Base-by-base conservation (phyloP, 2,888 invertebrate species). In the Diarsia brunnea region DNA sequence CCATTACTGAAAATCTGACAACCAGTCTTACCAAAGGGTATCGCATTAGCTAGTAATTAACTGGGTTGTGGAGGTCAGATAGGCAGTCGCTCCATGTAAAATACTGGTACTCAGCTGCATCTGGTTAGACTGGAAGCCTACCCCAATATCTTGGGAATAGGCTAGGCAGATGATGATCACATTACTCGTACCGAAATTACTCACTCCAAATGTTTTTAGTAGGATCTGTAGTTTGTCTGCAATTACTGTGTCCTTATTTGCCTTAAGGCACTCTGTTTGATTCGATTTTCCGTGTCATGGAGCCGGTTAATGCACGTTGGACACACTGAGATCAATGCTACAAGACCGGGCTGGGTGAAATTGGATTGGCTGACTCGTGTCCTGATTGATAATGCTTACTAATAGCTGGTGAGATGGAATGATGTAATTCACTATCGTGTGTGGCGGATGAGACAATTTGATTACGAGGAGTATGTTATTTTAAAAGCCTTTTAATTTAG, bases 261-360 rank as follows among this genome's bases (percentile, higher is more conserved):
- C 51, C 63, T 69, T 61, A 31, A 43, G 61, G 72, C 69, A 65
- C 61, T 75, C 75, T 65, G 74, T 77, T 76, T 80, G 68, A 86
- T 83, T 67, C 67, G 47, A 86, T 86, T 85, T 76, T 79, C 82
- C 69, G 68, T 79, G 71, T 61, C 47, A 53, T 69, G 65, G 43
- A 69, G 47, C 67, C 53, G 24, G 69, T 61, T 75, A 81, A 78
- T 76, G 73, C 64, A 43, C 31, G 47, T 24, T 70, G 49, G 66
- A 79, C 71, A 60, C 73, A 78, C 79, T 79, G 77, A 60, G 74
- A 69, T 75, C 73, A 78, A 64, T 69, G 67, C 43, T 55, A 47
- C 43, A 60, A 38, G 63, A 66, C 45, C 24, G 21, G 55, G 31
- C 12, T 51, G 31, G 43, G 10, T 61, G 53, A 53, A 72, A 82